Percentiles rank a stretch among this genome's conserved stretches.
These are phyloP conservation scores for Patiria pectinifera DNA, from an alignment of 53 echinoderm and acorn worm genomes.

Conservation along the genomic window DNA sequence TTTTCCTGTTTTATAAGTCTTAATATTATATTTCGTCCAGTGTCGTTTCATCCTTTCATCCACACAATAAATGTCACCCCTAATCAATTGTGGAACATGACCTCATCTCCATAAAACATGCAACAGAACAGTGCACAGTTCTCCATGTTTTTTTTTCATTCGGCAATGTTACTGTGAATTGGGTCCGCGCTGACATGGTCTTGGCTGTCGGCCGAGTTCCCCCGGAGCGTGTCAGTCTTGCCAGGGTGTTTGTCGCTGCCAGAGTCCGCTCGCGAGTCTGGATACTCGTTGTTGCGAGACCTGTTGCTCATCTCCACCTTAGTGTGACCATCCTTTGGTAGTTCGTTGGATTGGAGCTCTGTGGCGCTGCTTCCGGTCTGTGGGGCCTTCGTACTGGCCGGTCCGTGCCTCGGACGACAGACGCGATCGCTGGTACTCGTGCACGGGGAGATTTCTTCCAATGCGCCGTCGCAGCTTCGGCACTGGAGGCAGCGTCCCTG, in stretches of 20 bases:
- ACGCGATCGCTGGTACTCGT: conserved; percentile 14
- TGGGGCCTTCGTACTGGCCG: not conserved
- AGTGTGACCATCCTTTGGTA: not conserved
- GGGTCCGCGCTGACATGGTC: not conserved
- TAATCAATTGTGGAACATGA: not conserved
- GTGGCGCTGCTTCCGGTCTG: not conserved
- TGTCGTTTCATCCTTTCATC: not conserved
- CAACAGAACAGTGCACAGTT: not conserved
- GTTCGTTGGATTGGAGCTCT: conserved; percentile 11
- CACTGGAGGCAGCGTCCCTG: not conserved
- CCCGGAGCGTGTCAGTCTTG: not conserved
- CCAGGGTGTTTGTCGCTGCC: not conserved
- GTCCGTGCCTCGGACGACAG: not conserved
- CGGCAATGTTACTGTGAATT: not conserved
- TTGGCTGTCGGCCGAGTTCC: not conserved
- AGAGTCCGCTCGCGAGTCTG: not conserved
- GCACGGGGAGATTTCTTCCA: not conserved
- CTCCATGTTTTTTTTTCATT: not conserved
- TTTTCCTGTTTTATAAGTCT: too few species aligned
- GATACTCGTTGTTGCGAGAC: conserved; percentile 35
- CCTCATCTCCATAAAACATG: not conserved
- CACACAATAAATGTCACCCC: not conserved
- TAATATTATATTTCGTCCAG: too few species aligned
- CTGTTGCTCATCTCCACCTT: not conserved
- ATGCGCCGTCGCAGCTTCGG: not conserved